Evolutionary conservation across 2,113 vertebrate species (phyloP).

Genomic region (Conger conger): DNA sequence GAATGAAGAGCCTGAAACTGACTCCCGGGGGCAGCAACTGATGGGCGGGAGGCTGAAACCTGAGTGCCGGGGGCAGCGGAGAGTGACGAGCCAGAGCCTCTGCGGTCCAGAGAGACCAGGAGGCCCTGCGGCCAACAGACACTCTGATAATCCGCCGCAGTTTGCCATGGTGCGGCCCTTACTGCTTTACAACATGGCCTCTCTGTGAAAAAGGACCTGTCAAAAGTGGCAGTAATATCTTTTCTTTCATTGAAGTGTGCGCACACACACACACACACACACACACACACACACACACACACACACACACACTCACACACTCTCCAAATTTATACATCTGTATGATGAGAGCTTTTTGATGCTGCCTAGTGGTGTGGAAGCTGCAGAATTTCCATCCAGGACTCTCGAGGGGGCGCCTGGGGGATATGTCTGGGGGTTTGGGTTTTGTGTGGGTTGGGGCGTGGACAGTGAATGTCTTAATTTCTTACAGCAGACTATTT

Average conservation of each 20-base stretch:
- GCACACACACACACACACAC: neutral
- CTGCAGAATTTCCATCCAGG: neutral
- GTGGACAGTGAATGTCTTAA: constrained; percentile 64
- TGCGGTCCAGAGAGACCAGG: neutral
- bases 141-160: neutral
- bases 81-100: neutral
- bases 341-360: neutral
- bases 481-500: constrained; percentile 63
- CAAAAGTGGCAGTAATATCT: neutral
- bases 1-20: constrained; percentile 77
- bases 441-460: neutral
- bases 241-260: neutral
- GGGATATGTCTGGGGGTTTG: neutral
- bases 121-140: neutral
- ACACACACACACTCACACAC: neutral
- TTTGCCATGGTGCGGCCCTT: neutral
- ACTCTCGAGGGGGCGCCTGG: neutral
- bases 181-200: neutral
- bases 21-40: constrained; percentile 60
- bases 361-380: constrained; percentile 16
- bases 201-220: neutral
- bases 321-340: neutral
- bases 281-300: neutral
- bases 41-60: constrained; percentile 3
- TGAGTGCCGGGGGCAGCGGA: constrained; percentile 37